Conservation (phyloP, 2,113 vertebrate genomes). For the Microtus pennsylvanicus region DNA sequence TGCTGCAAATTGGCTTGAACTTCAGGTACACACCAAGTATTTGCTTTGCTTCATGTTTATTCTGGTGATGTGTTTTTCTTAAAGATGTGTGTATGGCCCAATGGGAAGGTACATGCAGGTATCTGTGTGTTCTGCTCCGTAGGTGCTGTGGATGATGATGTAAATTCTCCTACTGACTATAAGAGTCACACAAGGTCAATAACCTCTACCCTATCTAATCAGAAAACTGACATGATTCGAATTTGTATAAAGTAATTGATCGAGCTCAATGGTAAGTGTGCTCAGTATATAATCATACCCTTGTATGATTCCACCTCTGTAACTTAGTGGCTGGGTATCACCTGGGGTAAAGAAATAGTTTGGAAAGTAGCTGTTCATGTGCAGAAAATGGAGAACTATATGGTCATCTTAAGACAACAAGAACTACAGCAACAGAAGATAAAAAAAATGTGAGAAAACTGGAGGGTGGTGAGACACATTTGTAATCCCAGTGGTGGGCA, state of each 20-base stretch:
- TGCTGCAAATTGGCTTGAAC: neutral
- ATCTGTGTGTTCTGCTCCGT: neutral
- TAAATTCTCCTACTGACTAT: neutral
- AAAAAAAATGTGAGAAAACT: neutral
- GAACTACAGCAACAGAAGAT: neutral
- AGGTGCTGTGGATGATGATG: neutral
- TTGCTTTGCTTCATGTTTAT: conserved; percentile 41
- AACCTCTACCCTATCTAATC: conserved; percentile 17
- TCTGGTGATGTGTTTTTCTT: neutral
- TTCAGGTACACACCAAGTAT: neutral
- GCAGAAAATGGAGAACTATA: neutral
- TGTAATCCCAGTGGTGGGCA: neutral
- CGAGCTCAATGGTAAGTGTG: conserved; percentile 35
- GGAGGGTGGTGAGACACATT: neutral
- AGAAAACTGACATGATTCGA: conserved; percentile 58
- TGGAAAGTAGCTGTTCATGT: conserved; percentile 12
- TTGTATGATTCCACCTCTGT: neutral
- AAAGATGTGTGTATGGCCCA: neutral
- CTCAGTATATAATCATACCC: conserved; percentile 10
- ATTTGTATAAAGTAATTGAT: conserved; percentile 26
- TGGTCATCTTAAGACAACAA: neutral
- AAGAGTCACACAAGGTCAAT: neutral
- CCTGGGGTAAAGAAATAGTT: conserved; percentile 1
- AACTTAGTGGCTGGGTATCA: conserved; percentile 25
- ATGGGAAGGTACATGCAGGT: neutral